phyloP scores from a whole-genome alignment of 2,888 invertebrate species.

The Cephonodes hylas region DNA sequence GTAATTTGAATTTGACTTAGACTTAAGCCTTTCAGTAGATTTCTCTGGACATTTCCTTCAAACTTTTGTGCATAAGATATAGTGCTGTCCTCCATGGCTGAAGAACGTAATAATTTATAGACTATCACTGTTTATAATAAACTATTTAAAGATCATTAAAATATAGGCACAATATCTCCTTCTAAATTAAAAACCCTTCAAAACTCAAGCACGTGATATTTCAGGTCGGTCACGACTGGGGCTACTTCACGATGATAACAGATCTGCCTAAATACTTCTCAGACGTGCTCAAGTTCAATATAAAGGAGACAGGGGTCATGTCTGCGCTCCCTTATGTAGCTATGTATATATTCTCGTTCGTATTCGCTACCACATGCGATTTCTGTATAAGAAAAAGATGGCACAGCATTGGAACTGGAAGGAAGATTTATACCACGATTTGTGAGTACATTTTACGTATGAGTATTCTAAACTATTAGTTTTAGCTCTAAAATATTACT shows the following conservation, averaged over 20 bases:
- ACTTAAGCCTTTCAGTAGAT: too few species aligned
- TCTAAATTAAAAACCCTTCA: too few species aligned
- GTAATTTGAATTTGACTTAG: too few species aligned
- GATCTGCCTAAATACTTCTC: slow-evolving; percentile 85
- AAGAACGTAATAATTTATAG: too few species aligned
- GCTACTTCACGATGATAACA: slow-evolving; percentile 85
- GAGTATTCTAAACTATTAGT: background rate
- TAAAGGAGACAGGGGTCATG: slow-evolving; percentile 82
- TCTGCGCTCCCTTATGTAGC: slow-evolving; percentile 84
- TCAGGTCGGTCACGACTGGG: slow-evolving; percentile 85
- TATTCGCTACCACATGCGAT: slow-evolving; percentile 84
- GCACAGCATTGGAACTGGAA: slow-evolving; percentile 79
- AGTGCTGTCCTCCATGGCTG: too few species aligned
- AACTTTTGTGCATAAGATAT: too few species aligned
- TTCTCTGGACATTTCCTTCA: too few species aligned
- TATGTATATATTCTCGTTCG: slow-evolving; percentile 83
- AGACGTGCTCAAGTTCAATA: slow-evolving; percentile 83
- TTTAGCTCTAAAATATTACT: too few species aligned
- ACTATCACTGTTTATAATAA: too few species aligned
- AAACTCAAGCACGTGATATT: too few species aligned
- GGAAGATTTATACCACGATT: slow-evolving; percentile 84
- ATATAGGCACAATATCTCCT: too few species aligned
- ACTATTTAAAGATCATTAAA: too few species aligned
- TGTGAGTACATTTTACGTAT: slow-evolving; percentile 72
- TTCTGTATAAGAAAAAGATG: slow-evolving; percentile 81